Conservation (phyloP, 1,140 invertebrate species). For the Hyposmocoma kahamanoa region DNA sequence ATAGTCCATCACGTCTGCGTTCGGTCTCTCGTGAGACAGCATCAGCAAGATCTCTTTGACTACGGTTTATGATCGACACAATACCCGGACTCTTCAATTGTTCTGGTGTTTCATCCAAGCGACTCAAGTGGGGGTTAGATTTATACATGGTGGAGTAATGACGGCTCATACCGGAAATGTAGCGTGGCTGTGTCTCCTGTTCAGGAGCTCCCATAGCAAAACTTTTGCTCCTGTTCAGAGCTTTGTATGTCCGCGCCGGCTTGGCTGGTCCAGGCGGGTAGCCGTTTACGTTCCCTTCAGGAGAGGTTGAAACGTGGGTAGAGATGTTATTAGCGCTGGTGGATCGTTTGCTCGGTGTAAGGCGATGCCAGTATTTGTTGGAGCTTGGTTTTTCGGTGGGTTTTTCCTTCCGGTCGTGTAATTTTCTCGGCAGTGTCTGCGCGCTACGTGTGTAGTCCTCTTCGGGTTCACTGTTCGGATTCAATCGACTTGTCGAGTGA, state of each 20-base stretch:
- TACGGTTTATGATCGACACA: slow-evolving; percentile 86
- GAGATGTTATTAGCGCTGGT: slow-evolving; percentile 85
- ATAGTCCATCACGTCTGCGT: slow-evolving; percentile 65
- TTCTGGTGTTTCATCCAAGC: slow-evolving; percentile 79
- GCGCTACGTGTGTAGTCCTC: slow-evolving; percentile 78
- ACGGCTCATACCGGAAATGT: slow-evolving; percentile 58
- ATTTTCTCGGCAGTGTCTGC: slow-evolving; percentile 85
- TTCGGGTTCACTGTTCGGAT: slow-evolving; percentile 70
- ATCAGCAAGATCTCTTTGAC: slow-evolving; percentile 82
- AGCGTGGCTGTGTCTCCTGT: slow-evolving; percentile 58
- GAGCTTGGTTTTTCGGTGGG: slow-evolving; percentile 66
- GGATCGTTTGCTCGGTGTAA: slow-evolving; percentile 74
- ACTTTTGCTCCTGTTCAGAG: slow-evolving; percentile 86
- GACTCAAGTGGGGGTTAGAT: slow-evolving; percentile 83
- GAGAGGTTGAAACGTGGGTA: slow-evolving; percentile 77
- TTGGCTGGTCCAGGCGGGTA: slow-evolving; percentile 77
- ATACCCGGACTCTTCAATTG: slow-evolving; percentile 89
- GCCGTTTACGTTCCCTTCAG: slow-evolving; percentile 64
- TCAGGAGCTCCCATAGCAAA: slow-evolving; percentile 84
- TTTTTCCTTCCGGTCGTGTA: slow-evolving; percentile 72
- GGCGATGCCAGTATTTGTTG: slow-evolving; percentile 65
- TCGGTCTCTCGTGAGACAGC: slow-evolving; percentile 65
- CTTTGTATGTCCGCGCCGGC: slow-evolving; percentile 83
- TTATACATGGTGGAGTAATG: slow-evolving; percentile 78
- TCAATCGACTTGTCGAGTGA: slow-evolving; percentile 83